Evolutionary conservation across 2,797 vertebrate genomes (phyloP).

Genomic region (Leuciscus waleckii): DNA sequence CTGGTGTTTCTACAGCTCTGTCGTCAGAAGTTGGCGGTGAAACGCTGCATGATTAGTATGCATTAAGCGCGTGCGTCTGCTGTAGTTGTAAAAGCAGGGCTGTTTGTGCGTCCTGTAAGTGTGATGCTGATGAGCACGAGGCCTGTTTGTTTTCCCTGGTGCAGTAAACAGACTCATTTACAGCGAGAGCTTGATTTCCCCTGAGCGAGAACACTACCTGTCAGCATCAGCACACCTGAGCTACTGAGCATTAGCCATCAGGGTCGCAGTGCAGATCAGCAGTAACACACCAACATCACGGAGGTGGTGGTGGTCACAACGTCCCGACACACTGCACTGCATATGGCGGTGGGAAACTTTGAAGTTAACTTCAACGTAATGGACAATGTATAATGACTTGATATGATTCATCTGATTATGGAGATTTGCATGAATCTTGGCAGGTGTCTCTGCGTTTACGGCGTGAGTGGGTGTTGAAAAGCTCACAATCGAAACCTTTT

Average conservation of each 20-base stretch:
- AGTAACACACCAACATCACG: slow-evolving; percentile 30
- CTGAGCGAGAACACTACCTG: slow-evolving; percentile 73
- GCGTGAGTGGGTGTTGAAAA: slow-evolving; percentile 37
- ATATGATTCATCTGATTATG: slow-evolving; percentile 41
- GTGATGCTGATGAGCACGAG: slow-evolving; percentile 48
- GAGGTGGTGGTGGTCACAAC: background rate
- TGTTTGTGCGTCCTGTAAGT: slow-evolving; percentile 41
- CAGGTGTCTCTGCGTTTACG: slow-evolving; percentile 3
- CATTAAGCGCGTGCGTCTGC: slow-evolving; percentile 37
- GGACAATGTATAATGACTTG: slow-evolving; percentile 21
- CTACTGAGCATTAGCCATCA: slow-evolving; percentile 65
- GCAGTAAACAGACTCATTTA: slow-evolving; percentile 67
- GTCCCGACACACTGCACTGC: too few species aligned
- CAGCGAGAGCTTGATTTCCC: slow-evolving; percentile 77
- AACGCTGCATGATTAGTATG: slow-evolving; percentile 45
- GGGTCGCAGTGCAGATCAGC: slow-evolving; percentile 67
- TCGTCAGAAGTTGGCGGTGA: slow-evolving; percentile 14
- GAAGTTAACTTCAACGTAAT: background rate
- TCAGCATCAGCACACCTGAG: slow-evolving; percentile 82
- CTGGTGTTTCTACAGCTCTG: background rate
- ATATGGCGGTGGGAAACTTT: background rate
- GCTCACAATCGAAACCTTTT: slow-evolving; percentile 20
- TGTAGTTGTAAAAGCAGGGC: slow-evolving; percentile 51
- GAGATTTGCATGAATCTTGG: slow-evolving; percentile 25
- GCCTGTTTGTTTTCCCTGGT: slow-evolving; percentile 64